These are phyloP conservation scores for Temnopleurus reevesii DNA, from an alignment of 53 echinoderm and acorn worm species.

Conservation along the genomic window DNA sequence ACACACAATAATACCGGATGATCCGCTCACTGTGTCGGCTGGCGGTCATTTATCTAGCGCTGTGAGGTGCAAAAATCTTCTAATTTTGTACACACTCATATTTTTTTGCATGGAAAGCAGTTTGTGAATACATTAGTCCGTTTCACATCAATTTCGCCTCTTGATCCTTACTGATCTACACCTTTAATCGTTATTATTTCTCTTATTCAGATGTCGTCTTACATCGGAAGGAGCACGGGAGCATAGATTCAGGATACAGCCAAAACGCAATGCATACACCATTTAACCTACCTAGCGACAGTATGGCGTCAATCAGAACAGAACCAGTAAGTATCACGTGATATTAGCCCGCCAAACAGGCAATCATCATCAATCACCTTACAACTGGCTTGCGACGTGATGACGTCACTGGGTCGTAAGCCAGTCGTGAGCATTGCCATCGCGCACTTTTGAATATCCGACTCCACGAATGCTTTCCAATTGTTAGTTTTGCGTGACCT, in stretches of 20 bases:
- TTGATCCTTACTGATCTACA: too few relatives aligned
- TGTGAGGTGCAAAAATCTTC: too few relatives aligned
- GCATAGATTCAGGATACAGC: slow-evolving; percentile 22
- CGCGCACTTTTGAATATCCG: neutral
- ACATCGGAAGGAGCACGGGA: neutral
- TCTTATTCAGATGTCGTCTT: neutral
- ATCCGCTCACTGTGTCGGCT: too few relatives aligned
- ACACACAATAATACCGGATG: too few relatives aligned
- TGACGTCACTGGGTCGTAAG: neutral
- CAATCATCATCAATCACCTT: neutral
- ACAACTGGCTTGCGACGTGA: neutral
- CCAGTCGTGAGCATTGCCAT: neutral
- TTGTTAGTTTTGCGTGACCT: too few relatives aligned
- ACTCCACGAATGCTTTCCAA: neutral
- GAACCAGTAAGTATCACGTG: slow-evolving; percentile 8
- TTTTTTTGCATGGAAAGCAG: too few relatives aligned
- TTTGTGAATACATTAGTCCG: too few relatives aligned
- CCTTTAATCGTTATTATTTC: too few relatives aligned
- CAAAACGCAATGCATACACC: neutral
- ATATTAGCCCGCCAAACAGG: neutral
- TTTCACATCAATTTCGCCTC: too few relatives aligned
- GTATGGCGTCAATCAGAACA: slow-evolving; percentile 30
- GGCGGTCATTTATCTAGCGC: too few relatives aligned
- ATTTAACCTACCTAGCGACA: neutral
- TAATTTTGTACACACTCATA: too few relatives aligned